Evolutionary conservation across 2,113 vertebrate genomes (phyloP), one percentile per base, ranked within the genome.

Genomic region (Ranitomeya variabilis): DNA sequence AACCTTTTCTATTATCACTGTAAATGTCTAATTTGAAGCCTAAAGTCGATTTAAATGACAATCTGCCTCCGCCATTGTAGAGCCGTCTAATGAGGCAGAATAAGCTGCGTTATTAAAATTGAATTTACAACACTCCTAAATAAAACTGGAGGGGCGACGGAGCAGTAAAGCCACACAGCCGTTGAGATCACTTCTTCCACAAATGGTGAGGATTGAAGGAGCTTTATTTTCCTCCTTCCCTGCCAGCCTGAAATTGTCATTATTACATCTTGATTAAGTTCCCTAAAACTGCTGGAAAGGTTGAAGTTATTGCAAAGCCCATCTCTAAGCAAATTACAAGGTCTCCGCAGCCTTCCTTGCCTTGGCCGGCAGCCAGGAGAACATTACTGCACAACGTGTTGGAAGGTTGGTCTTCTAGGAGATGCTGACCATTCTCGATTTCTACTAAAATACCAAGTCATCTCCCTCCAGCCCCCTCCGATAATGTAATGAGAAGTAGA

Each of bases 221-320:
- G 11, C 52, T 23, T 62, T 60, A 73, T 59, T 31, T 26, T 23
- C 37, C 66, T 54, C 59, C 52, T 21, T 86, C 80, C 57, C 69
- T 23, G 21, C 62, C 54, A 55, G 54, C 55, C 64, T 37, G 18
- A 83, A 83, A 88, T 83, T 66, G 45, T n/a, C 69, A 77, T 88
- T 71, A 83, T 88, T 88, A 83, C 87, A 76, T 88, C 80, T 83
- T 83, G 87, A 88, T 83, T 76, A 88, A 83, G n/a, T n/a, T 14
- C 78, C 57, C 16, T 26, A 37, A 82, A 82, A 60, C 86, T 55
- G 31, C 37, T 77, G 71, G 69, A 77, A 73, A 66, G 57, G 57
- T 88, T 66, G 74, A 86, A 16, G 26, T 82, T 60, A 69, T 79
- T 80, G 82, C 67, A 88, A 82, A 74, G 52, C 79, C 55, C 31